Base-by-base conservation (phyloP, 2,797 vertebrate genomes). In the Eidolon dupreanum region DNA sequence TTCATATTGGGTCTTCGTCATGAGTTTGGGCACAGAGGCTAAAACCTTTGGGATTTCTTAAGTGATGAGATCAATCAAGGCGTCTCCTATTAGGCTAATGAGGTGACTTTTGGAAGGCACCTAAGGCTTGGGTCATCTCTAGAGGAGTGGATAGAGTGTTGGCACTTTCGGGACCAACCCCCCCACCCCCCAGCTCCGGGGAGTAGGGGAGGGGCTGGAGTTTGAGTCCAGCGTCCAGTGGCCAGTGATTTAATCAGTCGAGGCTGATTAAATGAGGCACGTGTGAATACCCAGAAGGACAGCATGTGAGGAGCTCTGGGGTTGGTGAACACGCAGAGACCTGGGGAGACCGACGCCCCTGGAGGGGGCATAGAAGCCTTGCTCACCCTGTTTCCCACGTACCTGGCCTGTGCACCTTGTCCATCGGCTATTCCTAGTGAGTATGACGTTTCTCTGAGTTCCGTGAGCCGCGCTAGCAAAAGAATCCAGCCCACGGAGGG, bases 221-320 rank as follows among this genome's bases (percentile, higher is more conserved):
- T 2, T n/a, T 5, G 28, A 41, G 51, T 4, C 24, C 4, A n/a
- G 17, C 55, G 33, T 6, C 38, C 0, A 0, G 36, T 8, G 17
- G 28, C 36, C 12, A 6, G 3, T 38, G 28, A 46, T 31, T 31
- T 61, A 81, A 43, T 63, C 11, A 0, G 0, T 24, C 10, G 8
- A 0, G 3, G 28, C 17, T 4, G 46, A 1, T 41, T 24, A 22
- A 5, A 3, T 10, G 19, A 22, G 13, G 49, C 17, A 26, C 15
- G 33, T 3, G 3, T n/a, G 9, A 55, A 28, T 20, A 38, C 11
- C 0, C 24, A 1, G 0, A 8, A 28, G 2, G 3, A 20, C 0
- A 1, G 49, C 17, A 8, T 41, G 43, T 20, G 17, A 26, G 68
- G 13, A 65, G 17, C 8, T n/a, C 4, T 2, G 17, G 7, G 1